Conservation (phyloP, 2,797 vertebrate species). For the Apodemus agrarius region DNA sequence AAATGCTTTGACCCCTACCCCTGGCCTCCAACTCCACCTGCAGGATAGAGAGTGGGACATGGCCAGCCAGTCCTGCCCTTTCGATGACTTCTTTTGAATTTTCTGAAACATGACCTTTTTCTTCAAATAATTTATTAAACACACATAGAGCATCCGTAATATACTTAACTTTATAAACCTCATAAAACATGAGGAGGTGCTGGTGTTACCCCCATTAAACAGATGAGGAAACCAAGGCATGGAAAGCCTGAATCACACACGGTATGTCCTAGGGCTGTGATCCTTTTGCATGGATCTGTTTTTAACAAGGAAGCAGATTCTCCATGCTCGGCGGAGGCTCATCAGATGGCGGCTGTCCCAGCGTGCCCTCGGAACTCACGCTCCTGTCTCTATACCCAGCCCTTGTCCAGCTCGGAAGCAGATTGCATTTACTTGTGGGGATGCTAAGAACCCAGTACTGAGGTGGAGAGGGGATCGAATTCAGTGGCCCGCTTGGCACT, state of each 20-base stretch:
- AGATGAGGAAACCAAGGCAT: background rate
- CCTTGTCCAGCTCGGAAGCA: background rate
- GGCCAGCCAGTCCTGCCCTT: background rate
- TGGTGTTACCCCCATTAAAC: background rate
- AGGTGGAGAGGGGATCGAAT: conserved; percentile 26
- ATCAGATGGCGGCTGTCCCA: background rate
- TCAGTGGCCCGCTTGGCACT: conserved; percentile 12
- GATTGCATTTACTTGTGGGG: conserved; percentile 2
- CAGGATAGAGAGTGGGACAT: background rate
- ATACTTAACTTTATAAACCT: background rate
- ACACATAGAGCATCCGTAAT: background rate
- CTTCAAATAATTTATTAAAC: background rate
- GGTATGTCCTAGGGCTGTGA: background rate
- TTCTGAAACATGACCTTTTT: background rate
- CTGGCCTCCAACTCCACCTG: background rate
- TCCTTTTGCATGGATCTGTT: background rate
- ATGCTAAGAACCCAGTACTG: background rate
- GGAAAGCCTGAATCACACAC: conserved; percentile 6
- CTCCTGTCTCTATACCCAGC: background rate
- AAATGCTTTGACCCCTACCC: background rate
- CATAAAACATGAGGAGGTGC: background rate
- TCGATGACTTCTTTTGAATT: background rate
- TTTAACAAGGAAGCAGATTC: background rate
- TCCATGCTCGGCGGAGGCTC: background rate
- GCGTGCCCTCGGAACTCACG: background rate